A percentile compares a stretch with the other conserved stretches of the same genome.
These are phyloP conservation scores for Caenorhabditis latens DNA, from an alignment of 1,140 invertebrate genomes.

Conservation along the genomic window DNA sequence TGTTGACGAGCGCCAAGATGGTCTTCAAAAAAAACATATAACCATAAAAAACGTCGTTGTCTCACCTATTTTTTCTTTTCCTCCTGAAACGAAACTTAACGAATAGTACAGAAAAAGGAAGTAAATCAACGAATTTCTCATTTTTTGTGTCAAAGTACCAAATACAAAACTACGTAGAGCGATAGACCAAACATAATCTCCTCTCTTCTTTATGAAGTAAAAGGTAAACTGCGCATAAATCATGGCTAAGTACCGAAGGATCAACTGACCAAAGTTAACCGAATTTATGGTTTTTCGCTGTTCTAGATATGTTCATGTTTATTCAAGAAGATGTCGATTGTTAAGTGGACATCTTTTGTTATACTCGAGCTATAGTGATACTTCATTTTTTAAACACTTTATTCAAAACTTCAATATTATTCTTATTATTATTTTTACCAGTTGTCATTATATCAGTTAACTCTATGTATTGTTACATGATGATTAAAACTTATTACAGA, in stretches of 20 bases:
- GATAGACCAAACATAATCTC: neutral
- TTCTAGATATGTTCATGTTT: no score
- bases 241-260: neutral
- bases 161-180: neutral
- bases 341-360: no score
- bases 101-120: neutral
- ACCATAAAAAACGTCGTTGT: neutral
- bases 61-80: neutral
- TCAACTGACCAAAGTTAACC: slow-evolving; percentile 24
- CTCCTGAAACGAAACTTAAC: neutral
- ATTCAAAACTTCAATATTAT: no score
- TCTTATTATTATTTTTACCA: no score
- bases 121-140: neutral
- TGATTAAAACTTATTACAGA: no score
- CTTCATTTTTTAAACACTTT: no score
- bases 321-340: no score
- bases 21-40: neutral
- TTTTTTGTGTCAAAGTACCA: neutral
- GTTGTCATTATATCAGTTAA: no score
- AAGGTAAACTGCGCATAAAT: neutral
- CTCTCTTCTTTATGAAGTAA: neutral
- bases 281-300: neutral
- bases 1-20: neutral
- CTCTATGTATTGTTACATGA: no score
- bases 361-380: no score